phyloP scores from a whole-genome alignment of 2,113 vertebrate genomes.

The cat (Felis catus) region F.catus_Fca126_mat1.0 CM031413.1:112041001-112041500 shows the following conservation, averaged over 20 bases:
- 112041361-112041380: background rate
- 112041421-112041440: background rate
- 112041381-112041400: background rate
- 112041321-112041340: background rate
- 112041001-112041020: background rate
- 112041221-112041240: background rate
- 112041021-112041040: background rate
- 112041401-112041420: background rate
- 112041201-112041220: background rate
- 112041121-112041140: background rate
- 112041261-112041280: background rate
- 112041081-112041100: background rate
- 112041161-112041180: background rate
- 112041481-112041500: conserved; percentile 22
- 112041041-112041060: background rate
- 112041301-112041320: background rate
- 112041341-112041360: background rate
- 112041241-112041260: background rate
- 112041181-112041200: background rate
- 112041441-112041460: conserved; percentile 19
- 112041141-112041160: background rate
- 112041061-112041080: background rate
- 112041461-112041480: background rate
- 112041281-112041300: background rate
- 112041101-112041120: background rate